Conservation (phyloP, 2,113 vertebrate species). For the Parus major region DNA sequence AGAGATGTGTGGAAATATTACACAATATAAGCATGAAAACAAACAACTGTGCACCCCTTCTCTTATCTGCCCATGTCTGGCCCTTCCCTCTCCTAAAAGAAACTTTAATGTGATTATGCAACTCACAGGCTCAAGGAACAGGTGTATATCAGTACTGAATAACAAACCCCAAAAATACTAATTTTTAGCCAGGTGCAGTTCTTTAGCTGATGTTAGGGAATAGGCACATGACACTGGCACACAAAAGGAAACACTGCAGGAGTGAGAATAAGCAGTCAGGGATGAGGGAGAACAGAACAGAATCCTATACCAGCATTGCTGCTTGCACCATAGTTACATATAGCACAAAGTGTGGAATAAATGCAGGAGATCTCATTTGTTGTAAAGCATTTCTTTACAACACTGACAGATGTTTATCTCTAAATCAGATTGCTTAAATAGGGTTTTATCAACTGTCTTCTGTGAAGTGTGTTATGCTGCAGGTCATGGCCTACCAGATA, state of each 20-base stretch:
- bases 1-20: neutral
- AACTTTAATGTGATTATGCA: neutral
- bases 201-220: neutral
- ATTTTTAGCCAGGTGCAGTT: neutral
- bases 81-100: neutral
- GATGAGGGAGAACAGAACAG: neutral
- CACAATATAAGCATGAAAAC: neutral
- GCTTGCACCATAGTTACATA: neutral
- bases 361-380: neutral
- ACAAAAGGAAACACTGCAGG: neutral
- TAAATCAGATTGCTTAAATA: neutral
- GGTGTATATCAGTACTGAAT: neutral
- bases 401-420: neutral
- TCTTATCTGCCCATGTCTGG: neutral
- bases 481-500: neutral
- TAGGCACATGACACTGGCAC: neutral
- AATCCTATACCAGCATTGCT: neutral
- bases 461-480: accelerated
- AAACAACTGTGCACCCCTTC: neutral
- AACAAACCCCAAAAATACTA: neutral
- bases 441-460: neutral
- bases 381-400: neutral
- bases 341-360: neutral
- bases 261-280: neutral
- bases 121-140: neutral